These are phyloP conservation scores for Xerus inauris DNA, from an alignment of 2,113 vertebrate genomes.

Conservation along the genomic window DNA sequence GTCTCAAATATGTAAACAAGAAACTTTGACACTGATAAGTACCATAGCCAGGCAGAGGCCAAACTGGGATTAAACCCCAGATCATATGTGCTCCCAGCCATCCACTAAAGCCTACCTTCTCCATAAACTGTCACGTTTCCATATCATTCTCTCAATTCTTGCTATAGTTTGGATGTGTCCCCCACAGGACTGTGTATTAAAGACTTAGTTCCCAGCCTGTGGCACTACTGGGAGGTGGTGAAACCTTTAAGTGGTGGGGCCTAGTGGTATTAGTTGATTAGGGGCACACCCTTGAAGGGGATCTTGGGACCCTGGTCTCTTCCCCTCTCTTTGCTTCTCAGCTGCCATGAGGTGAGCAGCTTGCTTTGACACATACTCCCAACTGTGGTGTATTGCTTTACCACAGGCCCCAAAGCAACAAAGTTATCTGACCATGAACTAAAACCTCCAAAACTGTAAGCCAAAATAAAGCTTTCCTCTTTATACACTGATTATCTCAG, in stretches of 20 bases:
- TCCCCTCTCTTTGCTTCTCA: neutral
- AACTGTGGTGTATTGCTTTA: neutral
- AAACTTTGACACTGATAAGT: neutral
- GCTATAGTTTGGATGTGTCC: neutral
- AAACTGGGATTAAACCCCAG: neutral
- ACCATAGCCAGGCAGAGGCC: neutral
- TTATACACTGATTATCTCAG: neutral
- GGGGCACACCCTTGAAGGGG: neutral
- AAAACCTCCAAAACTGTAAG: neutral
- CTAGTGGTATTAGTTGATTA: neutral
- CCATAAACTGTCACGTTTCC: slow-evolving; percentile 15
- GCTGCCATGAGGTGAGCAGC: neutral
- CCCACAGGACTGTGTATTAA: neutral
- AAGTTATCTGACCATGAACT: neutral
- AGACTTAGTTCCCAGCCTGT: neutral
- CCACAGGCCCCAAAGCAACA: neutral
- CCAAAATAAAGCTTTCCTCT: neutral
- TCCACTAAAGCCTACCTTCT: neutral
- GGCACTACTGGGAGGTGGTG: neutral
- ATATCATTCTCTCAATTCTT: neutral
- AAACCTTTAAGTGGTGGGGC: neutral
- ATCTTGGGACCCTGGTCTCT: neutral
- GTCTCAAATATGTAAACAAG: neutral
- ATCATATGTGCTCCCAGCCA: neutral
- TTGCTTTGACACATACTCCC: neutral